Evolutionary conservation across 2,113 vertebrate genomes (phyloP).

Genomic region (Archilochus colubris): DNA sequence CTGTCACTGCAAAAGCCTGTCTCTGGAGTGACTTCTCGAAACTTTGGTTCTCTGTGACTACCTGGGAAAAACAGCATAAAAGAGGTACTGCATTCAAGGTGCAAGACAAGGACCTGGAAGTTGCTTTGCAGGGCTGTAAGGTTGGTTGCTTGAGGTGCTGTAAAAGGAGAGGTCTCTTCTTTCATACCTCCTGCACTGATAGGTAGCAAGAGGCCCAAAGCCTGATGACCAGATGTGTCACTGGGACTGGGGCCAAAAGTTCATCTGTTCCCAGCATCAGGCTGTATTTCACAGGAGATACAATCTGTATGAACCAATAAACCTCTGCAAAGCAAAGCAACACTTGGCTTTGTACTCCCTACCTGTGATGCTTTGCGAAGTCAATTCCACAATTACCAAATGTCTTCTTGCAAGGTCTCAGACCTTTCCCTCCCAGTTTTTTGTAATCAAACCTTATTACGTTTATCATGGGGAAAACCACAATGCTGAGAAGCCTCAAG

Average conservation of each 20-base stretch:
- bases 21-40: not conserved
- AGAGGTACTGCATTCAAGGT: not conserved
- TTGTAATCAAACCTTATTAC: not conserved
- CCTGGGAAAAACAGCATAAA: not conserved
- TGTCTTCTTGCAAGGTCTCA: not conserved
- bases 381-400: not conserved
- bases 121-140: not conserved
- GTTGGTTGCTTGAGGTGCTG: not conserved
- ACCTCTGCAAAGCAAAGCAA: constrained; percentile 2
- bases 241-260: constrained; percentile 1
- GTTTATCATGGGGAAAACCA: not conserved
- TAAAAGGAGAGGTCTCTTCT: not conserved
- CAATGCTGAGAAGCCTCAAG: not conserved
- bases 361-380: not conserved
- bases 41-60: not conserved
- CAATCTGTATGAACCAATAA: constrained; percentile 28
- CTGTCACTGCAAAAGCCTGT: not conserved
- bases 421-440: not conserved
- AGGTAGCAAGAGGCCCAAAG: not conserved
- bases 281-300: constrained; percentile 37
- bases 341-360: not conserved
- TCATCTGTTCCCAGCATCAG: constrained; percentile 4
- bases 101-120: not conserved
- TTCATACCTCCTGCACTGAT: not conserved
- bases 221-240: not conserved